Evolutionary conservation across 2,888 invertebrate genomes (phyloP).

Genomic region (Drosophila quinaria): DNA sequence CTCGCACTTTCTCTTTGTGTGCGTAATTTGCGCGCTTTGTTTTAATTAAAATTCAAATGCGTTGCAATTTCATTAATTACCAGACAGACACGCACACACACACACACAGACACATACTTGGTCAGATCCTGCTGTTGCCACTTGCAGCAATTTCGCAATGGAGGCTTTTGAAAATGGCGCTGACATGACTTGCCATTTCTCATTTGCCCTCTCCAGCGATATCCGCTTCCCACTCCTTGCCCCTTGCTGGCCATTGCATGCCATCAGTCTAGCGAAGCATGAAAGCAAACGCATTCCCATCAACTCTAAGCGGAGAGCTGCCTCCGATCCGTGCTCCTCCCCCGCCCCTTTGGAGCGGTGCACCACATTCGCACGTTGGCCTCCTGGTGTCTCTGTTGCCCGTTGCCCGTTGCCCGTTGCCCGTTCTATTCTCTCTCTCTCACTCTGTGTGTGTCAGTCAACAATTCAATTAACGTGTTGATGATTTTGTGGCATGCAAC

Average conservation of each 20-base stretch:
- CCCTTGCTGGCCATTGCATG: constrained; percentile 69
- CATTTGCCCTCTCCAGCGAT: neutral
- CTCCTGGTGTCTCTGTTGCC: constrained; percentile 21
- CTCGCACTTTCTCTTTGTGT: constrained; percentile 28
- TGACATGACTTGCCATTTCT: constrained; percentile 55
- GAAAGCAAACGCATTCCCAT: constrained; percentile 76
- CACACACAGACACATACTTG: constrained; percentile 31
- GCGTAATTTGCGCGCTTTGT: constrained; percentile 79
- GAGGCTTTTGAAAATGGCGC: constrained; percentile 75
- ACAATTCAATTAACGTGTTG: constrained; percentile 84
- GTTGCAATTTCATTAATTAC: constrained; percentile 84
- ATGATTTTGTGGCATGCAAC: constrained; percentile 83
- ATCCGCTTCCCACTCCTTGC: neutral
- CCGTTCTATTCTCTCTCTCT: constrained; percentile 15
- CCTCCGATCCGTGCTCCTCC: neutral
- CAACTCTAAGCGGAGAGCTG: constrained; percentile 51
- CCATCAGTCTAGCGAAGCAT: constrained; percentile 72
- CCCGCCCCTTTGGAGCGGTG: constrained; percentile 32
- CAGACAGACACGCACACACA: constrained; percentile 44
- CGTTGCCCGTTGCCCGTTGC: constrained; percentile 9
- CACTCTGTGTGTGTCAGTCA: constrained; percentile 78
- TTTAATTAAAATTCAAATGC: constrained; percentile 85
- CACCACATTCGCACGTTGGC: constrained; percentile 48
- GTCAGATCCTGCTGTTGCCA: constrained; percentile 56
- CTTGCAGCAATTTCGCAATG: constrained; percentile 71